Evolutionary conservation across 2,113 vertebrate species (phyloP), one percentile per base, ranked within the genome.

Genomic region (Nanorana parkeri): DNA sequence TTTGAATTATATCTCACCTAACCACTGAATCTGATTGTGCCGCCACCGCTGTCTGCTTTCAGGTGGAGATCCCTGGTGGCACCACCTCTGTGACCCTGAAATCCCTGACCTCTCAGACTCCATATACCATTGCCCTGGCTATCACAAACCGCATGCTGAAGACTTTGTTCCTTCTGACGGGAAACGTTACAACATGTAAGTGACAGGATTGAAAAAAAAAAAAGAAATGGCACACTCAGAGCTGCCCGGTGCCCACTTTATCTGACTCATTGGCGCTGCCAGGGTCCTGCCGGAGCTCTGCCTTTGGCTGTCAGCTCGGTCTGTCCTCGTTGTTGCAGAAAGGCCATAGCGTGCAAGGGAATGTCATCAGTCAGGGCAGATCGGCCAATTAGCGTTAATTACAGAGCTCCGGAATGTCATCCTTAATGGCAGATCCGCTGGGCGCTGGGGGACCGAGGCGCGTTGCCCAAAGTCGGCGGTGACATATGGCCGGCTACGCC

Each of bases 101-200:
- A 76, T 94, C 94, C 32, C 90, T 99, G 58, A 94, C 93, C 0
- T 97, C 97, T 23, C 89, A 96, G 55, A 97, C 97, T 3, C 91
- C 90, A 17, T 98, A 98, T 60, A 91, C 92, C 3, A 91, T 98
- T 52, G 93, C 91, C 0, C 91, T 98, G 80, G 91, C 92, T 85
- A 94, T 94, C 6, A 75, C 85, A 0, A 94, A 94, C 10, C 86
- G 92, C 0, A 93, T 93, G 86, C 94, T 95, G 13, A 83, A 95
- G 17, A 96, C 96, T 66, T 95, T 95, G 69, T 85, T 91, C 0
- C 89, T 89, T 0, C 41, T 95, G 24, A 96, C 93, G 0, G 92
- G 92, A 73, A 96, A 93, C 1, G 67, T 97, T 84, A 97, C 95
- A 72, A 99, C 97, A 26, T 64, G 97, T 98, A 94, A 95, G 96